These are phyloP conservation scores for Dasypolia templi DNA, from an alignment of 2,888 invertebrate species.

Conservation along the genomic window DNA sequence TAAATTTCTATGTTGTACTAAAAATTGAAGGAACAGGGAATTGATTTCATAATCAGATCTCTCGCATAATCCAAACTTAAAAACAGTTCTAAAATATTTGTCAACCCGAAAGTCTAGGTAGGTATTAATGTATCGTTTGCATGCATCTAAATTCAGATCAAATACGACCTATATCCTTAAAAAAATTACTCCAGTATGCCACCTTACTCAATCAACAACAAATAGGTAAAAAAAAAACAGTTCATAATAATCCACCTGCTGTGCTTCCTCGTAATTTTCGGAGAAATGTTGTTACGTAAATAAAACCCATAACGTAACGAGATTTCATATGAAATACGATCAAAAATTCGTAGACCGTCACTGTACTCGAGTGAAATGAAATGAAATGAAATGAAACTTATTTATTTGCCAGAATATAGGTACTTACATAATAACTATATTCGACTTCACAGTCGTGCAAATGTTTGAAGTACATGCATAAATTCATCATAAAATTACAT, in stretches of 20 bases:
- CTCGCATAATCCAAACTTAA: too few relatives aligned
- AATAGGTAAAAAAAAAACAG: constrained; percentile 3
- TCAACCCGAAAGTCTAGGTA: too few relatives aligned
- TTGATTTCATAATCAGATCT: too few relatives aligned
- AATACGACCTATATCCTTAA: constrained; percentile 6
- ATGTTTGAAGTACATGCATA: too few relatives aligned
- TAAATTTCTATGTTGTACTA: too few relatives aligned
- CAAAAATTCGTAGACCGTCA: constrained; percentile 41
- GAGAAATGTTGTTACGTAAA: constrained; percentile 29
- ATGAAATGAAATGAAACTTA: too few relatives aligned
- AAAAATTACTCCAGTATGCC: constrained; percentile 17
- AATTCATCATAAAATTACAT: too few relatives aligned
- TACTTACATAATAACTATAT: too few relatives aligned
- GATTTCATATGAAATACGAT: constrained; percentile 18
- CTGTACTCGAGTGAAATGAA: constrained; percentile 12
- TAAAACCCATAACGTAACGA: background rate
- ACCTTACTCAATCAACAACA: constrained; percentile 10
- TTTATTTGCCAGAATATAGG: too few relatives aligned
- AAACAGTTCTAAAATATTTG: too few relatives aligned
- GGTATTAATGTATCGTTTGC: background rate
- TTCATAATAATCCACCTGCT: constrained; percentile 25
- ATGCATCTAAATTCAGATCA: constrained; percentile 26
- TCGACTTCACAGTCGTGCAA: too few relatives aligned
- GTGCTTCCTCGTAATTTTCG: constrained; percentile 15
- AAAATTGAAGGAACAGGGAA: too few relatives aligned